A percentile compares a stretch with the other conserved stretches of the same genome.
These are phyloP conservation scores for Cosmia pyralina DNA, from an alignment of 2,888 invertebrate species.

Conservation along the genomic window DNA sequence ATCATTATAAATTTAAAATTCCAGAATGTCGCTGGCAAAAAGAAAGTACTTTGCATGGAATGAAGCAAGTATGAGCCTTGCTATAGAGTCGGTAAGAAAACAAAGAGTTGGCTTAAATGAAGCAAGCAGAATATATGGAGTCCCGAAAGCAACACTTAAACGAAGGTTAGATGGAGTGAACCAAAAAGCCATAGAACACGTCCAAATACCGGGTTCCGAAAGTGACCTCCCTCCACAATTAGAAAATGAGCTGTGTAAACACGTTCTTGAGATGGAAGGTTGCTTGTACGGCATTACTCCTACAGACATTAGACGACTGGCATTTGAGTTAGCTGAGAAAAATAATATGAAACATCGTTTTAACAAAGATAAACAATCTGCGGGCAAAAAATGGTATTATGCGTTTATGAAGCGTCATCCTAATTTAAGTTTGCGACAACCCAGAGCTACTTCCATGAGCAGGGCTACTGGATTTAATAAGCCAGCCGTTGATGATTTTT, in stretches of 20 bases:
- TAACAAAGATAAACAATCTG: neutral
- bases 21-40: neutral
- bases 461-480: neutral
- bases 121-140: no score
- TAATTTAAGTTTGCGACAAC: neutral
- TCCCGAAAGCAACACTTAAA: no score
- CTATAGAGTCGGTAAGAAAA: no score
- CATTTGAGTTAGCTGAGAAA: neutral
- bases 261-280: neutral
- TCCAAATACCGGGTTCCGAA: neutral
- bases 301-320: neutral
- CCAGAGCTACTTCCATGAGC: neutral
- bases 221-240: neutral
- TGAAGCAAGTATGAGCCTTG: no score
- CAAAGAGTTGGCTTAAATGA: no score
- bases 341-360: neutral
- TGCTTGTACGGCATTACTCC: neutral
- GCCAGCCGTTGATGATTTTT: neutral
- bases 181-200: neutral
- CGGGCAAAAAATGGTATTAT: neutral
- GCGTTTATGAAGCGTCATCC: neutral
- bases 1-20: neutral
- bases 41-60: neutral
- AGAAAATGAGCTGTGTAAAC: neutral
- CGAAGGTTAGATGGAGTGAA: neutral